Conservation (phyloP, 2,113 vertebrate species). For the Cavia aperea region DNA sequence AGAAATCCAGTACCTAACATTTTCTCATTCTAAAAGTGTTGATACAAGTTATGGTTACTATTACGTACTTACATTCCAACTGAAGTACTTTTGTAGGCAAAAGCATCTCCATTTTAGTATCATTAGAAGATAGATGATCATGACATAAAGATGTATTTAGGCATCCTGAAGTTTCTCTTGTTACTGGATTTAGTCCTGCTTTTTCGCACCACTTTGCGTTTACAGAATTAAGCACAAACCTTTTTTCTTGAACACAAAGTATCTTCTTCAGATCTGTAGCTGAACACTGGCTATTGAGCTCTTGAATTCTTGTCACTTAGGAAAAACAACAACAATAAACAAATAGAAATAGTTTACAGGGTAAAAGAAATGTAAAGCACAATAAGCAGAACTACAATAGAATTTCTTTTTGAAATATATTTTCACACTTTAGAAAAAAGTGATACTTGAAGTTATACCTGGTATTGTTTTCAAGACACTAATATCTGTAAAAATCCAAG, state of each 20-base stretch:
- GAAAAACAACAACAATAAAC: constrained; percentile 39
- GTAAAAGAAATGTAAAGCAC: constrained; percentile 45
- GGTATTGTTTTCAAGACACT: constrained; percentile 31
- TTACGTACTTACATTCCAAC: constrained; percentile 73
- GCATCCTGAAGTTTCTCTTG: constrained; percentile 57
- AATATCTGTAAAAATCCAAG: constrained; percentile 33
- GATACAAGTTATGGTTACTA: not conserved
- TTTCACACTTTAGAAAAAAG: constrained; percentile 13
- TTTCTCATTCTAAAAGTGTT: constrained; percentile 23
- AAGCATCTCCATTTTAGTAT: constrained; percentile 64
- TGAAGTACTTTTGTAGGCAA: constrained; percentile 42
- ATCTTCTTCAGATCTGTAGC: constrained; percentile 64
- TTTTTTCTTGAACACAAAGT: constrained; percentile 57
- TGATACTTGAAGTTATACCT: constrained; percentile 12
- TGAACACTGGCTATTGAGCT: constrained; percentile 34
- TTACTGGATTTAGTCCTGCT: constrained; percentile 46
- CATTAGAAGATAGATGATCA: constrained; percentile 26
- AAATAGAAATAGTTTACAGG: constrained; percentile 37
- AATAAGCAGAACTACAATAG: not conserved
- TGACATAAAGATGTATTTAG: constrained; percentile 34
- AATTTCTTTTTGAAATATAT: constrained; percentile 31
- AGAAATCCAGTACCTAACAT: constrained; percentile 19
- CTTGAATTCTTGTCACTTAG: constrained; percentile 63
- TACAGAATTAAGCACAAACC: constrained; percentile 20
- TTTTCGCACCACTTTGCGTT: constrained; percentile 64